phyloP scores from a whole-genome alignment of 35 echinoderm and acorn worm species.

The Lytechinus variegatus region DNA sequence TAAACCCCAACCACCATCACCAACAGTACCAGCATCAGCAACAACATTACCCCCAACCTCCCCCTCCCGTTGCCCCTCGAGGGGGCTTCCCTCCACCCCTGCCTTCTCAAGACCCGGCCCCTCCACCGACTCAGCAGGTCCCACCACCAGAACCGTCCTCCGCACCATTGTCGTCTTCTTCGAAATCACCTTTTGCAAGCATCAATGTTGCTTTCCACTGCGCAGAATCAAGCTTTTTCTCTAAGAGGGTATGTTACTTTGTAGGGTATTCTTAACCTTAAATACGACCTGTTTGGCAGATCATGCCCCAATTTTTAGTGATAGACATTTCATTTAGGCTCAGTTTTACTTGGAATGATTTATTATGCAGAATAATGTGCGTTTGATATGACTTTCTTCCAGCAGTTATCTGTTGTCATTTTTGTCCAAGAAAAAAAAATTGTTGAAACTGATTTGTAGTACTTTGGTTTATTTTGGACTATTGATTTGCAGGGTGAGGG shows the following conservation, averaged over 20 bases:
- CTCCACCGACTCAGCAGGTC: not conserved
- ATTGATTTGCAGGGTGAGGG: no score
- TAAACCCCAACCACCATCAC: not conserved
- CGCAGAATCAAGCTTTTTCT: slow-evolving; percentile 9
- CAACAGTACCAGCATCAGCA: slow-evolving; percentile 6
- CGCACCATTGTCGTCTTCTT: not conserved
- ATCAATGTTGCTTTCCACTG: slow-evolving; percentile 32
- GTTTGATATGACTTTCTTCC: no score
- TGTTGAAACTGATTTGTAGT: no score
- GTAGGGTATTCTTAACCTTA: not conserved
- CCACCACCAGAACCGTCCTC: not conserved
- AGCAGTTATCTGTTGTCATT: no score
- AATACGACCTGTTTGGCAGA: no score
- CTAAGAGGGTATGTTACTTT: slow-evolving; percentile 28
- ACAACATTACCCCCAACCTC: not conserved
- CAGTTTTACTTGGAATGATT: no score
- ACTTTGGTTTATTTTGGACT: no score
- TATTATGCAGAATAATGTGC: no score
- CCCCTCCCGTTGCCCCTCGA: not conserved
- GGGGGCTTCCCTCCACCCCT: slow-evolving; percentile 7
- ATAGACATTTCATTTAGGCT: no score
- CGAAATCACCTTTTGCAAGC: slow-evolving; percentile 5
- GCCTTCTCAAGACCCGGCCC: not conserved
- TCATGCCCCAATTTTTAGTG: no score
- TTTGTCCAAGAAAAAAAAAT: no score